Evolutionary conservation across 1,140 invertebrate species (phyloP).

Genomic region (silkworm (Bombyx mori)): DNA sequence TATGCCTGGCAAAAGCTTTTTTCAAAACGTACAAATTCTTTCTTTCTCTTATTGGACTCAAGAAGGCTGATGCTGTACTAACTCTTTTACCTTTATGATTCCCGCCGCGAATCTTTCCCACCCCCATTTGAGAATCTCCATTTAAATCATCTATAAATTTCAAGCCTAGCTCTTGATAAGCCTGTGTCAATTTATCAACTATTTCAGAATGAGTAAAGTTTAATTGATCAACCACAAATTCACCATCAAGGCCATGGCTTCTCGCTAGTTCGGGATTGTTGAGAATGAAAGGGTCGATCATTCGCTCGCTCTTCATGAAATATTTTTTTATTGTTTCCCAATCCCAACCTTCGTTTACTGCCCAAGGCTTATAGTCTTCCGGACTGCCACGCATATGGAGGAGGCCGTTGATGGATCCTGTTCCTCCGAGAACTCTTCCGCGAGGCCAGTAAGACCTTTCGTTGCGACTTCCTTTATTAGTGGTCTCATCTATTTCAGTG

Average conservation of each 20-base stretch:
- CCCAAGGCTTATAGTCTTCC: slow-evolving; percentile 7
- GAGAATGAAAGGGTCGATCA: slow-evolving; percentile 36
- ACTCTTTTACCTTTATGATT: slow-evolving; percentile 74
- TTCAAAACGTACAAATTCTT: slow-evolving; percentile 78
- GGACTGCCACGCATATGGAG: slow-evolving; percentile 75
- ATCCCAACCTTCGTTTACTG: slow-evolving; percentile 72
- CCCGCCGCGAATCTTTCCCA: slow-evolving; percentile 58
- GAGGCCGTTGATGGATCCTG: slow-evolving; percentile 79
- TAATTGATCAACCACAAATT: slow-evolving; percentile 47
- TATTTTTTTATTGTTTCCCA: slow-evolving; percentile 79
- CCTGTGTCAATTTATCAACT: slow-evolving; percentile 49
- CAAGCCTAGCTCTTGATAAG: slow-evolving; percentile 52
- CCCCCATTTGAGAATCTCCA: slow-evolving; percentile 66
- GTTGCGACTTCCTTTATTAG: slow-evolving; percentile 33
- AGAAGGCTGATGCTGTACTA: slow-evolving; percentile 75
- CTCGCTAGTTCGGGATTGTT: slow-evolving; percentile 39
- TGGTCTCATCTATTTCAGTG: slow-evolving; percentile 42
- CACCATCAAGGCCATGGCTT: slow-evolving; percentile 49
- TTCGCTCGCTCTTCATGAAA: slow-evolving; percentile 72
- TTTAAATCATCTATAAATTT: slow-evolving; percentile 56
- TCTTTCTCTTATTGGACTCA: slow-evolving; percentile 71
- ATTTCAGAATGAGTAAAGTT: slow-evolving; percentile 44
- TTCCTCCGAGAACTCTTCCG: slow-evolving; percentile 75
- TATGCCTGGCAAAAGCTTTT: slow-evolving; percentile 38
- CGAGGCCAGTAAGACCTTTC: slow-evolving; percentile 71